These are phyloP conservation scores for Rhynchomys soricoides DNA, from an alignment of 2,113 vertebrate species.

Conservation along the genomic window DNA sequence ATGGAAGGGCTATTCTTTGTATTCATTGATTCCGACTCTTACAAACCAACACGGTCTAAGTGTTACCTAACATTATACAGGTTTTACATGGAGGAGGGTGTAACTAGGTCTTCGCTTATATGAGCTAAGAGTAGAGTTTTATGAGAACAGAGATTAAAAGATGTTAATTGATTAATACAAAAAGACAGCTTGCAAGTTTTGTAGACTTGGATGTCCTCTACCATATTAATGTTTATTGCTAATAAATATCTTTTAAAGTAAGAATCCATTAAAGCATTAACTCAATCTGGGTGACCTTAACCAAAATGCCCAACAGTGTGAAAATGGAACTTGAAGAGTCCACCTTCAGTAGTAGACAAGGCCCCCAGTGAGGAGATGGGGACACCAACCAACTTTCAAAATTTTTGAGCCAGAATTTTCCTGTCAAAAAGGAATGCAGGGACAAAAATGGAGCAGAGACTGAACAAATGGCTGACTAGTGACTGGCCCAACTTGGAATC, in stretches of 20 bases:
- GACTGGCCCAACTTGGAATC: too few species aligned
- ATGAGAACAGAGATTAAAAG: neutral
- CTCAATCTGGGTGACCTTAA: too few species aligned
- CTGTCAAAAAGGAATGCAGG: too few species aligned
- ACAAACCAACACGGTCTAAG: neutral
- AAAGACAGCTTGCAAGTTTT: slow-evolving; percentile 9
- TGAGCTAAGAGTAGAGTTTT: neutral
- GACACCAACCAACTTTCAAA: too few species aligned
- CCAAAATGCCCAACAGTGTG: too few species aligned
- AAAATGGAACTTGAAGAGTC: too few species aligned
- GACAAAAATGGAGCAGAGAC: too few species aligned
- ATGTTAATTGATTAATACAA: neutral
- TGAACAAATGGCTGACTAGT: too few species aligned
- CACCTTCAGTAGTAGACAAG: too few species aligned
- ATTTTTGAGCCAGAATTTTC: too few species aligned
- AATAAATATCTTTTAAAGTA: slow-evolving; percentile 52
- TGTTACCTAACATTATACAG: neutral
- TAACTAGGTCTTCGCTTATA: neutral
- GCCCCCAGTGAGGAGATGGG: too few species aligned
- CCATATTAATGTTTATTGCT: slow-evolving; percentile 29
- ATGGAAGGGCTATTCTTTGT: neutral
- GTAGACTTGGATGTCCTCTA: neutral
- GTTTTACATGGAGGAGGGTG: neutral
- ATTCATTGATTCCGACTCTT: neutral
- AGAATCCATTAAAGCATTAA: slow-evolving; percentile 46